A percentile compares a stretch with the other conserved stretches of the same genome.
phyloP scores from a whole-genome alignment of 2,797 vertebrate species.

The Brachymystax lenok region DNA sequence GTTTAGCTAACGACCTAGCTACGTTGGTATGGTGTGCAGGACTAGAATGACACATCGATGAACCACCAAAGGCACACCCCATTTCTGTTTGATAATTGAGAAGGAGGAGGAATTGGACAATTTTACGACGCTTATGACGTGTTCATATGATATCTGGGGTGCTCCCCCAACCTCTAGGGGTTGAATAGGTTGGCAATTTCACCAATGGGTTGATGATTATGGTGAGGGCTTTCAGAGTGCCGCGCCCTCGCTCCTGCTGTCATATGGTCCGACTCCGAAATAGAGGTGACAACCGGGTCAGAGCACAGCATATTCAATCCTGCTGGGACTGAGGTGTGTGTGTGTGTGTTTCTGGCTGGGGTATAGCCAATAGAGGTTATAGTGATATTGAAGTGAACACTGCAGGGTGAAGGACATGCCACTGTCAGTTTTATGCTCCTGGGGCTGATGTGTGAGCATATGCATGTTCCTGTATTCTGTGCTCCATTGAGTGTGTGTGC shows the following conservation, averaged over 20 bases:
- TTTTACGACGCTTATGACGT: no score
- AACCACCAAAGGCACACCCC: no score
- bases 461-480: background rate
- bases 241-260: background rate
- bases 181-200: no score
- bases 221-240: background rate
- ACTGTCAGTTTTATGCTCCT: background rate
- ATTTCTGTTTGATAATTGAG: no score
- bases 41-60: no score
- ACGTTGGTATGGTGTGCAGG: no score
- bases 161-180: no score
- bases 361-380: background rate
- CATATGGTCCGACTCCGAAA: slow-evolving; percentile 15
- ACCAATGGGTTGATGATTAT: no score
- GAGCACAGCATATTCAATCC: background rate
- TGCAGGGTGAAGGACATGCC: background rate
- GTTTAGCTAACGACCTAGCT: no score
- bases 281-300: slow-evolving; percentile 19
- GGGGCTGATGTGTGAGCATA: background rate
- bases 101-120: no score
- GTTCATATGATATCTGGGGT: no score
- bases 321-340: background rate
- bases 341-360: background rate
- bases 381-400: background rate
- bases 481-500: slow-evolving; percentile 1